phyloP scores from a whole-genome alignment of 1,140 invertebrate genomes.

The Antheraea mylitta region DNA sequence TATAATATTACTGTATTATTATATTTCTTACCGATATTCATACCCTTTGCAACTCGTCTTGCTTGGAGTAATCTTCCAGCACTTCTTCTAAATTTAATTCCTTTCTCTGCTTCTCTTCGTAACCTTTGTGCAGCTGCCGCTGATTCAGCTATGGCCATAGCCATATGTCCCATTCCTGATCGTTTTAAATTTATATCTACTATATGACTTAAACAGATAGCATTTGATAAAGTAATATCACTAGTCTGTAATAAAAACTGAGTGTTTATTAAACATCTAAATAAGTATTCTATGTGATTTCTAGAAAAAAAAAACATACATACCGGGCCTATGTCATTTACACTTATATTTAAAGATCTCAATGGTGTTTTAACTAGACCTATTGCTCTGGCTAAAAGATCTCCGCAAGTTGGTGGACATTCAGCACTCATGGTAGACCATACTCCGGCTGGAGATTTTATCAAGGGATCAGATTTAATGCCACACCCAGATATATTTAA shows the following conservation, averaged over 20 bases:
- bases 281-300: neutral
- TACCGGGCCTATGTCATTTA: slow-evolving; percentile 70
- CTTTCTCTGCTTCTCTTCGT: slow-evolving; percentile 67
- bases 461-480: slow-evolving; percentile 52
- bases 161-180: slow-evolving; percentile 63
- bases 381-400: slow-evolving; percentile 66
- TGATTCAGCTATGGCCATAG: slow-evolving; percentile 67
- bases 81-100: slow-evolving; percentile 67
- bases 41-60: slow-evolving; percentile 62
- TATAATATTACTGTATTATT: neutral
- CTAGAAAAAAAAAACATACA: slow-evolving; percentile 14
- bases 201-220: slow-evolving; percentile 66
- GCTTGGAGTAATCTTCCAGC: slow-evolving; percentile 67
- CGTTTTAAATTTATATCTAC: slow-evolving; percentile 67
- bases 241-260: slow-evolving; percentile 50
- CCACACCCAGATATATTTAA: slow-evolving; percentile 70
- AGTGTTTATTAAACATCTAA: neutral
- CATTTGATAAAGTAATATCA: slow-evolving; percentile 60
- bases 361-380: slow-evolving; percentile 67
- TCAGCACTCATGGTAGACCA: slow-evolving; percentile 67
- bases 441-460: slow-evolving; percentile 59
- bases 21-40: slow-evolving; percentile 63
- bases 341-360: slow-evolving; percentile 63
- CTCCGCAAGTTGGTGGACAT: slow-evolving; percentile 67
- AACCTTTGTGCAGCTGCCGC: slow-evolving; percentile 64